Evolutionary conservation across 2,113 vertebrate species (phyloP).

Genomic region (Heloderma charlesbogerti): DNA sequence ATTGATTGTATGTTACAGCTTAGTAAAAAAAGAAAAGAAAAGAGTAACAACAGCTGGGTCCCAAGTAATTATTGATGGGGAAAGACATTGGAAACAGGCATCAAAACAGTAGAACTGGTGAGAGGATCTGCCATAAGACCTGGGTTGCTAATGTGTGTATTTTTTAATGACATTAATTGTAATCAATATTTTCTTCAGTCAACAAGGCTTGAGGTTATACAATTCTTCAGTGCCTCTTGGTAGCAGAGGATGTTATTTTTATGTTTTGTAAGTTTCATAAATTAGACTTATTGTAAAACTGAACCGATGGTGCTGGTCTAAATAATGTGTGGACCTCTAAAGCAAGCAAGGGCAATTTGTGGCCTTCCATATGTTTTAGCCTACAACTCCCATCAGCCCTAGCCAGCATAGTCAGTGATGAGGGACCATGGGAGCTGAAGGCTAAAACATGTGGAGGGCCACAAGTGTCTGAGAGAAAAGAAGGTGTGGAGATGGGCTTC

Average conservation of each 20-base stretch:
- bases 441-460: no score
- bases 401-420: no score
- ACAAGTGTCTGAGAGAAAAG: not conserved
- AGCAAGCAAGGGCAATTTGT: not conserved
- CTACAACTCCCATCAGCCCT: no score
- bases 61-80: slow-evolving; percentile 10
- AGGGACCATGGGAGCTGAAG: no score
- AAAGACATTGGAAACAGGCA: not conserved
- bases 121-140: not conserved
- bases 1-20: slow-evolving; percentile 18
- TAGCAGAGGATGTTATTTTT: not conserved
- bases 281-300: not conserved
- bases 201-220: not conserved
- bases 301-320: not conserved
- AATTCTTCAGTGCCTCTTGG: not conserved
- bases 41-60: not conserved
- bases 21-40: not conserved
- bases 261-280: not conserved
- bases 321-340: not conserved
- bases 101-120: not conserved
- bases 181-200: not conserved
- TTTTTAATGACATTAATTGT: slow-evolving; percentile 1
- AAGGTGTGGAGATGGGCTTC: not conserved
- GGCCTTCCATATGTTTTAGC: not conserved
- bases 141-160: not conserved